A percentile compares a stretch with the other conserved stretches of the same genome.
Conservation (phyloP, 2,888 invertebrate species). For the Lasioglossum pauxillum region DNA sequence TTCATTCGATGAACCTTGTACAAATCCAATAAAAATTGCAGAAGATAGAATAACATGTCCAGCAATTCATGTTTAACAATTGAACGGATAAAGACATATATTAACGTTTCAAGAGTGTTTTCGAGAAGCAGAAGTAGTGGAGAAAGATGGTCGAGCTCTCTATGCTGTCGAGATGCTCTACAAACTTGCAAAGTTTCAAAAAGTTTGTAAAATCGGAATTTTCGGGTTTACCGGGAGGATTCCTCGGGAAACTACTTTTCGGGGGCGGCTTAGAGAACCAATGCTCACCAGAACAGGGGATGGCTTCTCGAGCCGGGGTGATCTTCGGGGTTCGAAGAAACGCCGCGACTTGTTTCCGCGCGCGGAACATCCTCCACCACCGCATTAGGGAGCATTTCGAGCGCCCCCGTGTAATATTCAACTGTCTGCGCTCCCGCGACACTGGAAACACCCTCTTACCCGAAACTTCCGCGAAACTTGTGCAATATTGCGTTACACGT, state of each 20-base stretch:
- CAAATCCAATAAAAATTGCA: not conserved
- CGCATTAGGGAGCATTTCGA: constrained; percentile 26
- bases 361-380: not conserved
- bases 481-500: constrained; percentile 56
- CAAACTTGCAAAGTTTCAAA: not conserved
- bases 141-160: not conserved
- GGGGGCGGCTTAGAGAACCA: not conserved
- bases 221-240: not conserved
- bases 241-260: not conserved
- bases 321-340: constrained; percentile 4
- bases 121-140: not conserved
- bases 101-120: not conserved
- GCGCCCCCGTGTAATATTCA: constrained; percentile 48
- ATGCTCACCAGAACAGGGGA: not conserved
- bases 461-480: constrained; percentile 50
- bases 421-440: constrained; percentile 51
- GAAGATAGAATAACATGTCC: not conserved
- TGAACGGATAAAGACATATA: not conserved
- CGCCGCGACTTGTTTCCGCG: not conserved
- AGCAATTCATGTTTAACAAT: not conserved
- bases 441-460: constrained; percentile 27
- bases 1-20: not conserved
- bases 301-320: not conserved
- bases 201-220: not conserved
- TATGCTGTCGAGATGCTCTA: not conserved